Percentiles rank a stretch among this genome's conserved stretches.
These are phyloP conservation scores for Aptenodytes patagonicus DNA, from an alignment of 2,113 vertebrate species.

Conservation along the genomic window DNA sequence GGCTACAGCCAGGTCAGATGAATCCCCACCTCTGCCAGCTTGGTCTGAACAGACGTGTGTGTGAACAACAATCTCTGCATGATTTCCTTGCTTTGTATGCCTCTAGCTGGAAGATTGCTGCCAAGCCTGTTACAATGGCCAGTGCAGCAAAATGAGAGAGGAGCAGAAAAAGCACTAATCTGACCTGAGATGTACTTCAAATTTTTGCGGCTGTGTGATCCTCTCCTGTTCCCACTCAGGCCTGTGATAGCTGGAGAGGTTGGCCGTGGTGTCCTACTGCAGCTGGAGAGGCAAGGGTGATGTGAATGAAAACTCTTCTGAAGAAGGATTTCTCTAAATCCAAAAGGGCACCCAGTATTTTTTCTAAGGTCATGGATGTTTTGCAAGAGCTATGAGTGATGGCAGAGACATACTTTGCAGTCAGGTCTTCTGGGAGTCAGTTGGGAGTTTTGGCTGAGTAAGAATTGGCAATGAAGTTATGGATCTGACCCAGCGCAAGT, in stretches of 20 bases:
- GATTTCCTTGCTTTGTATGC: not conserved
- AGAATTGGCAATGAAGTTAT: not conserved
- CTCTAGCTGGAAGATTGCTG: not conserved
- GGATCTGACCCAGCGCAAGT: not conserved
- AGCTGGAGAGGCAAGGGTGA: not conserved
- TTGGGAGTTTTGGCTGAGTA: not conserved
- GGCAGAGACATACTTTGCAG: not conserved
- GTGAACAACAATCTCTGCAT: not conserved
- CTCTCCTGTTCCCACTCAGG: not conserved
- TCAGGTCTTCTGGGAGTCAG: not conserved
- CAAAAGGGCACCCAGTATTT: not conserved
- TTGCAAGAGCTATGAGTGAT: not conserved
- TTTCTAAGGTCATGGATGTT: not conserved
- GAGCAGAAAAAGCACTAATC: not conserved
- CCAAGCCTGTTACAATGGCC: not conserved
- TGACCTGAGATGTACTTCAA: not conserved
- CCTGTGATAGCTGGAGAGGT: not conserved
- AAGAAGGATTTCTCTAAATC: not conserved
- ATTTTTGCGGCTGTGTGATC: not conserved
- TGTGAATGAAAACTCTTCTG: not conserved
- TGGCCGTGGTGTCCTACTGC: not conserved
- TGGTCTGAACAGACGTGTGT: not conserved
- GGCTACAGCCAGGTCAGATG: not conserved
- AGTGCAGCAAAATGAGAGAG: not conserved
- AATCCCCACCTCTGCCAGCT: not conserved